Evolutionary conservation across 2,888 invertebrate species (phyloP).

Genomic region (Ophioninae sp.): DNA sequence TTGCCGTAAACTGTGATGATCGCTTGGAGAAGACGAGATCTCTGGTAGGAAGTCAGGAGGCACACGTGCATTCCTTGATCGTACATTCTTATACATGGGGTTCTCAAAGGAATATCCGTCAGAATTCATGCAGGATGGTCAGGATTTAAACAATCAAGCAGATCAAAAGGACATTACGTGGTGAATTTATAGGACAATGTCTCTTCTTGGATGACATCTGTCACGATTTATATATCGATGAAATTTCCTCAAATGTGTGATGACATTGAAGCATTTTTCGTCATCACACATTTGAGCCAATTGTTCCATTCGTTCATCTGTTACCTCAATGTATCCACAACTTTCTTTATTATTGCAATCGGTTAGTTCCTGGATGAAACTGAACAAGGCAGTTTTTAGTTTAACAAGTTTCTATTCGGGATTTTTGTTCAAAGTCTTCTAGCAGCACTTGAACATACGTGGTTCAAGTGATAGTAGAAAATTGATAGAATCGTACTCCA

Average conservation of each 20-base stretch:
- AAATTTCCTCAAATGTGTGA: no score
- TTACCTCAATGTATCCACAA: not conserved
- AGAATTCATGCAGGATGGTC: not conserved
- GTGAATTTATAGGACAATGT: not conserved
- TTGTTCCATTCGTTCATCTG: not conserved
- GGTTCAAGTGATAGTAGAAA: not conserved
- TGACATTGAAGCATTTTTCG: not conserved
- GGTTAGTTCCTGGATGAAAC: not conserved
- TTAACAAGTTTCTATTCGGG: no score
- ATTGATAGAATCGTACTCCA: not conserved
- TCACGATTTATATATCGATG: no score
- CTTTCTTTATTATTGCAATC: not conserved
- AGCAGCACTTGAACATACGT: no score
- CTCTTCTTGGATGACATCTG: not conserved
- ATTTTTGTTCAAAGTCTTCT: no score
- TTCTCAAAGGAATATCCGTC: not conserved
- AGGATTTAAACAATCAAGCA: not conserved
- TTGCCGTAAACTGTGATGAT: constrained; percentile 32
- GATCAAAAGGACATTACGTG: not conserved
- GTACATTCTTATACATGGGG: not conserved
- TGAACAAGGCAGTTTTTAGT: no score
- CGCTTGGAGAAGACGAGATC: constrained; percentile 29
- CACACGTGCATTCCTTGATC: not conserved
- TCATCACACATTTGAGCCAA: no score
- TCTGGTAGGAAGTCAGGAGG: constrained; percentile 3